These are phyloP conservation scores for Lagorchestes hirsutus DNA, from an alignment of 2,797 vertebrate genomes.

Conservation along the genomic window DNA sequence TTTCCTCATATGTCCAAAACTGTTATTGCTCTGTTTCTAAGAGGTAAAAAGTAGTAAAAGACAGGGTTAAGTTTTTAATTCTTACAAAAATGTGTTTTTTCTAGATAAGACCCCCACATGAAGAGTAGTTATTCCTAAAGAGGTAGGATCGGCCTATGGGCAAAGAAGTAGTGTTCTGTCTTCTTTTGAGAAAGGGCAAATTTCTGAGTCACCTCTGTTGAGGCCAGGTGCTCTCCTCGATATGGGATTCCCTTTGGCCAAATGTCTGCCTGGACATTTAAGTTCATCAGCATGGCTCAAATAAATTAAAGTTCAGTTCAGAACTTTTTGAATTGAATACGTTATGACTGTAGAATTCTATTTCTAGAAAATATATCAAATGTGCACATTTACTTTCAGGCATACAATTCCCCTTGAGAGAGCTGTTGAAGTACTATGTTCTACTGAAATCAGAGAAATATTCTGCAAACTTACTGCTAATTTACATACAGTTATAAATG, in stretches of 20 bases:
- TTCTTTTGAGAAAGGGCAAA: conserved; percentile 28
- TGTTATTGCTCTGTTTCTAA: conserved; percentile 25
- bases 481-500: not conserved
- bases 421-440: conserved; percentile 39
- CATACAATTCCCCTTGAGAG: conserved; percentile 53
- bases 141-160: not conserved
- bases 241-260: conserved; percentile 51
- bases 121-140: not conserved
- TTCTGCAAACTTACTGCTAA: not conserved
- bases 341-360: conserved; percentile 71
- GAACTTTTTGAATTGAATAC: conserved; percentile 55
- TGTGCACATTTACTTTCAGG: conserved; percentile 67
- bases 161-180: not conserved
- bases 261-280: conserved; percentile 50
- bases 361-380: conserved; percentile 67
- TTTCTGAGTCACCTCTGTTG: not conserved
- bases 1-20: conserved; percentile 55
- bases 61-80: not conserved
- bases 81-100: not conserved
- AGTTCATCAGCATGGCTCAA: conserved; percentile 48
- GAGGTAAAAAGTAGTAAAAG: not conserved
- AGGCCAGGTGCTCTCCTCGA: conserved; percentile 38
- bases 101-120: not conserved
- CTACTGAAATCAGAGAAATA: not conserved
- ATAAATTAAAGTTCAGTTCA: conserved; percentile 70